Conservation (phyloP, 2,797 vertebrate genomes). For the Diceros bicornis region DNA sequence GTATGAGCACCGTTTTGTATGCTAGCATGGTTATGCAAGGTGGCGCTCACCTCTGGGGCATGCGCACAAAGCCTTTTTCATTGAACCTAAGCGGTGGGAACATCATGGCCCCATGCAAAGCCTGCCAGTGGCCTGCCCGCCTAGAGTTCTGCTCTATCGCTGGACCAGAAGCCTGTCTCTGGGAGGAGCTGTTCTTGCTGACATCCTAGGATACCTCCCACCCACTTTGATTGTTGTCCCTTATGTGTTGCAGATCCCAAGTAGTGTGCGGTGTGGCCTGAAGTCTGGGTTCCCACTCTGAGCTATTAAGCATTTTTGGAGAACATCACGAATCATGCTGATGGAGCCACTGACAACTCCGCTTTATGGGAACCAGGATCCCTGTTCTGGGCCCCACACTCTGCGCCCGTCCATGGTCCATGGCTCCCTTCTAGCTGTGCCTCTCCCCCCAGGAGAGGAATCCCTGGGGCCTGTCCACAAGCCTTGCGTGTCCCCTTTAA, state of each 20-base stretch:
- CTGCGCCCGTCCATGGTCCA: neutral
- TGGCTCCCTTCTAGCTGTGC: neutral
- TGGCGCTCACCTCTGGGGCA: neutral
- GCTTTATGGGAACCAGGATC: neutral
- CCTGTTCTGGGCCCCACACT: neutral
- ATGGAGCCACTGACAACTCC: neutral
- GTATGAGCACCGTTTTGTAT: neutral
- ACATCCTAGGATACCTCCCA: no score
- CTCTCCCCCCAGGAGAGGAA: neutral
- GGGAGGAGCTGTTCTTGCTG: neutral
- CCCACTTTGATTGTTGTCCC: neutral
- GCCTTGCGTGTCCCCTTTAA: neutral
- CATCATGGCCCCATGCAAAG: neutral
- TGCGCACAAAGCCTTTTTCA: accelerated
- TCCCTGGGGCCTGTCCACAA: neutral
- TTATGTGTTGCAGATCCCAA: accelerated
- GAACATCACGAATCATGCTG: neutral
- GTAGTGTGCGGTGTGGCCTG: no score
- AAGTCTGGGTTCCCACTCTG: neutral
- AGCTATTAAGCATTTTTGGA: neutral
- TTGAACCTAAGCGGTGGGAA: neutral
- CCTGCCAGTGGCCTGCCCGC: neutral
- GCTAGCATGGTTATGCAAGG: neutral
- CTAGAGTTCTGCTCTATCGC: accelerated
- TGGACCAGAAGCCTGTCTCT: neutral